A percentile compares a stretch with the other conserved stretches of the same genome.
phyloP scores from a whole-genome alignment of 2,113 vertebrate species.

The Phylloscopus trochilus region DNA sequence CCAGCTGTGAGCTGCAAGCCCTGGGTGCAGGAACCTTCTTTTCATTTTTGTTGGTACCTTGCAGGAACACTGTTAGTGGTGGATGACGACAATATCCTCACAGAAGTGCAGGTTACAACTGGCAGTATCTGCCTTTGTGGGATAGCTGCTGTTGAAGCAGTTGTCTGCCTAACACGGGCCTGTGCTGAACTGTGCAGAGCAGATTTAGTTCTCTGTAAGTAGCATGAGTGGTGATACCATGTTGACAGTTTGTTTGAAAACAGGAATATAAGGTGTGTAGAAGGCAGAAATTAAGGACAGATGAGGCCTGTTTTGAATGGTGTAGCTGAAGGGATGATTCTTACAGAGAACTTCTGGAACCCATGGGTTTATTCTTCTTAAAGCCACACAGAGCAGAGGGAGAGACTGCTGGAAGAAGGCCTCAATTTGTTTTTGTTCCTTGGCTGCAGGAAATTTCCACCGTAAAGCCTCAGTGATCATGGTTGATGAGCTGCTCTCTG shows the following conservation, averaged over 20 bases:
- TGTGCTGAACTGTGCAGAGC: neutral
- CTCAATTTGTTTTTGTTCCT: conserved; percentile 7
- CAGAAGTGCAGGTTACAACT: neutral
- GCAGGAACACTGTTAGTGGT: neutral
- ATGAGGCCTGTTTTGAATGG: neutral
- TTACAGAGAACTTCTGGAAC: neutral
- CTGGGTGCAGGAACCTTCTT: neutral
- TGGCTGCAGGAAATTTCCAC: conserved; percentile 85
- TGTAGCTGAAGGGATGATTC: neutral
- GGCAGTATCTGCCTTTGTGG: neutral
- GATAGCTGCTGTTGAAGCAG: neutral
- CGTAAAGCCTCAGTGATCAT: conserved; percentile 93
- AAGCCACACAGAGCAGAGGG: neutral
- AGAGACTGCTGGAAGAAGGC: neutral
- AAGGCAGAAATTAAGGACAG: neutral
- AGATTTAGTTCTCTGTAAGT: neutral
- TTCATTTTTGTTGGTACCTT: neutral
- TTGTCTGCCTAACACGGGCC: neutral
- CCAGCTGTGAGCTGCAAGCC: neutral
- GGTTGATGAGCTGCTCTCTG: conserved; percentile 97
- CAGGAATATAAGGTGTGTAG: neutral
- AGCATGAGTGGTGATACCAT: neutral
- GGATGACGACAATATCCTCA: neutral
- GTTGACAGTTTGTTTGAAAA: neutral
- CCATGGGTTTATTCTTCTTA: neutral